Base-by-base conservation (phyloP, 64 coral and sea anemone genomes). In the Pocillopora verrucosa region DNA sequence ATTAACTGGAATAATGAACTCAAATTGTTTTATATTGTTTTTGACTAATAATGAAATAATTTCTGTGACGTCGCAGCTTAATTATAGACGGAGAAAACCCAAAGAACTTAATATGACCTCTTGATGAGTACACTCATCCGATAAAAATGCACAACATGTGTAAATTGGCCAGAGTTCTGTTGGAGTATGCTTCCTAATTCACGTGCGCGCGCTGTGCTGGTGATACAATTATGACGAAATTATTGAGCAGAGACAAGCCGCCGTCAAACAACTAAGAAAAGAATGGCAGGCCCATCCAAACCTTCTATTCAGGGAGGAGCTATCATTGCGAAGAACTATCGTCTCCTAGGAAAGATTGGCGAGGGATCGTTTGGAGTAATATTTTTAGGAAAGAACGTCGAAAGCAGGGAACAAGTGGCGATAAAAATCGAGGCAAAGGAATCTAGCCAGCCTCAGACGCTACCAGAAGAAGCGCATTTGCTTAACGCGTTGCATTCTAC, bases 331-430 rank as follows among this genome's bases (percentile, higher is more conserved):
- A 64, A 77, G 20, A 93, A 89, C 14, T 93, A 89, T 16, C 80
- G 65, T 67, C 45, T 89, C 10, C 11, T 89, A 2, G 88, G 65
- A 34, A n/a, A 89, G 26, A 86, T 93, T 70, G 92, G 87, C 16
- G 76, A 64, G 74, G 92, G 92, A 75, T 93, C 92, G 20, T 93
- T 93, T 84, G 92, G 92, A 51, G 87, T 88, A 12, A 84, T 93
- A 89, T 93, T 59, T 45, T 80, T 89, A 59, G 87, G 87, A 16
- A 84, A 78, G 11, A 56, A 93, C 62, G 45, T 37, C 16, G 76
- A 89, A 11, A 89, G 45, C 30, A 77, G 75, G 6, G 79, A 93
- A 78, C 86, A 78, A 83, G 80, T 93, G 13, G 92, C 92, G 36
- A 36, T 93, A 60, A 93, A 93, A 89, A 22, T 93, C 25, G 76